Evolutionary conservation across 2,888 invertebrate genomes (phyloP).

Genomic region (Omphaloscelis lunosa): DNA sequence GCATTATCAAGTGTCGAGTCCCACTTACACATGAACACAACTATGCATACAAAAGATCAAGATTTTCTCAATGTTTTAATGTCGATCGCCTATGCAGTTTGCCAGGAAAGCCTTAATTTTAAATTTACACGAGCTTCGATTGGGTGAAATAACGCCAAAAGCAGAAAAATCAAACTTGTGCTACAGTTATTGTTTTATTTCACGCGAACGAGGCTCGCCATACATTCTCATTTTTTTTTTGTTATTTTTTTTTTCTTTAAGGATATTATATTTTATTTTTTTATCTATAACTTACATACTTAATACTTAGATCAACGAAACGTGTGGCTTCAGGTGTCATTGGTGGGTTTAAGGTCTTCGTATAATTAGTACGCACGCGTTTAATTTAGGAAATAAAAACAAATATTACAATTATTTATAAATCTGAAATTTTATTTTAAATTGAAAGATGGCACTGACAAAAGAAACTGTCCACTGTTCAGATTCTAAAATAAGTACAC

Average conservation of each 20-base stretch:
- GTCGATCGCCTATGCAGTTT: conserved; percentile 81
- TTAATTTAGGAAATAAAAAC: conserved; percentile 65
- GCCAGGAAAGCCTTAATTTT: conserved; percentile 86
- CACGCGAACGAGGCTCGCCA: conserved; percentile 84
- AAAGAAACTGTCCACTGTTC: conserved; percentile 70
- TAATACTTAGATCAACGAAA: conserved; percentile 89
- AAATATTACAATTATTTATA: conserved; percentile 67
- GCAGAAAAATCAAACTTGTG: conserved; percentile 75
- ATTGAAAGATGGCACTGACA: conserved; percentile 78
- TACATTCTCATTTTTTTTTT: conserved; percentile 77
- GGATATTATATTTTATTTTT: conserved; percentile 81
- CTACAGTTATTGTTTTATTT: conserved; percentile 75
- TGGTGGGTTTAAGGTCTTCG: conserved; percentile 88
- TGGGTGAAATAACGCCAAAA: conserved; percentile 80
- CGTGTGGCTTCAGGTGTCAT: conserved; percentile 89
- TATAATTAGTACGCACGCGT: conserved; percentile 83
- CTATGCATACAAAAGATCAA: conserved; percentile 76
- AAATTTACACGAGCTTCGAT: conserved; percentile 81
- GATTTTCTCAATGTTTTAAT: conserved; percentile 66
- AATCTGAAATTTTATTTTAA: conserved; percentile 69
- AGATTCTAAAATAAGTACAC: conserved; percentile 71
- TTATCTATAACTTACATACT: conserved; percentile 89
- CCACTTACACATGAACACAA: conserved; percentile 69
- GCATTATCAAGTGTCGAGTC: conserved; percentile 68
- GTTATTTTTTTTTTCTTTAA: conserved; percentile 79